Percentiles rank a stretch among this genome's conserved stretches.
phyloP scores from a whole-genome alignment of 2,888 invertebrate species.

The Idaea biselata region DNA sequence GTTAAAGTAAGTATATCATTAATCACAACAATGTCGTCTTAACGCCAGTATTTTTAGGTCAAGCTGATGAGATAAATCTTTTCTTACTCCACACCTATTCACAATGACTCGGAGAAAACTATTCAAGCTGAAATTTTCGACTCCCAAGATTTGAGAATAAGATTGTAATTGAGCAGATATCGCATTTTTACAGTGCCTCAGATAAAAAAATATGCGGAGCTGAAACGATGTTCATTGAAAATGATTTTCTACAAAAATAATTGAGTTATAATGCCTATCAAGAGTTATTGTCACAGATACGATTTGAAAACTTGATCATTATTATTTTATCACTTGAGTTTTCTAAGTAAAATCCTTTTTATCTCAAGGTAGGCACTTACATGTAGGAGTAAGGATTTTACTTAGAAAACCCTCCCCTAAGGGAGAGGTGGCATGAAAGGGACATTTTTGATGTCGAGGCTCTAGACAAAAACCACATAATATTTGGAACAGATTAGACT shows the following conservation, averaged over 20 bases:
- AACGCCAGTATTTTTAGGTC: slow-evolving; percentile 45
- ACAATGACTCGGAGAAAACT: slow-evolving; percentile 34
- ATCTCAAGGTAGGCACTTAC: background rate
- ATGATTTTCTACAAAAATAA: background rate
- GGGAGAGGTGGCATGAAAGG: no score
- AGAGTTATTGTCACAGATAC: background rate
- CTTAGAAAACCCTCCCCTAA: no score
- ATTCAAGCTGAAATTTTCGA: slow-evolving; percentile 21
- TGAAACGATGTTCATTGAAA: background rate
- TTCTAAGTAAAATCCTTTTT: background rate
- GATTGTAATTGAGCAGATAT: slow-evolving; percentile 27
- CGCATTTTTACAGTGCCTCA: slow-evolving; percentile 13
- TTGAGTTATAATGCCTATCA: background rate
- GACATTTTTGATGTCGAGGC: no score
- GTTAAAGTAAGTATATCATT: slow-evolving; percentile 38
- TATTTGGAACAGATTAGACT: no score
- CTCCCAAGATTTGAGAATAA: slow-evolving; percentile 15
- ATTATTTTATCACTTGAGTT: background rate
- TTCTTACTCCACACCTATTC: slow-evolving; percentile 37
- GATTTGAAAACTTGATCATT: background rate
- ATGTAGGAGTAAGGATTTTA: no score
- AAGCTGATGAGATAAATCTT: slow-evolving; percentile 48
- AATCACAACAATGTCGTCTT: slow-evolving; percentile 45
- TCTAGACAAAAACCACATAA: no score
- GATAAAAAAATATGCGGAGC: background rate